These are phyloP conservation scores for Acleris holmiana DNA, from an alignment of 2,888 invertebrate genomes.

Conservation along the genomic window DNA sequence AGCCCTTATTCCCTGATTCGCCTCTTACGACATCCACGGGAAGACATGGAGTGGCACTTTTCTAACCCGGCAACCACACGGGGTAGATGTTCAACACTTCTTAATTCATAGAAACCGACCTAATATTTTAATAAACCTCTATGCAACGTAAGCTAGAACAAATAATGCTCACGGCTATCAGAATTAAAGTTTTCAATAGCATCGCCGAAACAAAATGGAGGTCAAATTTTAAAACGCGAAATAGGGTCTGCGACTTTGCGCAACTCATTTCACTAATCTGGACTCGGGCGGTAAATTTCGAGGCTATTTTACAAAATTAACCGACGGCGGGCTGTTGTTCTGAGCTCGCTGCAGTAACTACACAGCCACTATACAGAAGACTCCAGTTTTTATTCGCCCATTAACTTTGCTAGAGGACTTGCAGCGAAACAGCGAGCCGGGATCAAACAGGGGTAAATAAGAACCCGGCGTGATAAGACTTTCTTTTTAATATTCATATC, in stretches of 20 bases:
- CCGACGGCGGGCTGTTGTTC: constrained; percentile 4
- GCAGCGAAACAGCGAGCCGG: constrained; percentile 13
- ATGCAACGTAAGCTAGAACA: no score
- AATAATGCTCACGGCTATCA: no score
- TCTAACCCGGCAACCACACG: no score
- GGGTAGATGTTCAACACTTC: no score
- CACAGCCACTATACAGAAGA: background rate
- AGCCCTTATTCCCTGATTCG: no score
- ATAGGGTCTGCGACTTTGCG: background rate
- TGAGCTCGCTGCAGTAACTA: background rate
- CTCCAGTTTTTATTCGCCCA: constrained; percentile 18
- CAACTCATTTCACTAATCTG: constrained; percentile 35
- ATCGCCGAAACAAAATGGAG: constrained; percentile 19
- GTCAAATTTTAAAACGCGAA: constrained; percentile 24
- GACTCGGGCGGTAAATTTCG: constrained; percentile 16
- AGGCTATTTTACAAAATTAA: constrained; percentile 23
- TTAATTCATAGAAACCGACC: no score
- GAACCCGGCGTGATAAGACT: constrained; percentile 12
- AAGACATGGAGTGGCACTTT: no score
- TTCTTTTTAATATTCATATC: background rate
- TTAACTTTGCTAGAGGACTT: constrained; percentile 14
- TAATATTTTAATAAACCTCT: no score
- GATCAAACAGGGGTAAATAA: constrained; percentile 5
- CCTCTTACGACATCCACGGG: no score
- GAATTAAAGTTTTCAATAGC: constrained; percentile 1